phyloP scores from a whole-genome alignment of 1,140 invertebrate genomes.

The Bombus cullumanus region DNA sequence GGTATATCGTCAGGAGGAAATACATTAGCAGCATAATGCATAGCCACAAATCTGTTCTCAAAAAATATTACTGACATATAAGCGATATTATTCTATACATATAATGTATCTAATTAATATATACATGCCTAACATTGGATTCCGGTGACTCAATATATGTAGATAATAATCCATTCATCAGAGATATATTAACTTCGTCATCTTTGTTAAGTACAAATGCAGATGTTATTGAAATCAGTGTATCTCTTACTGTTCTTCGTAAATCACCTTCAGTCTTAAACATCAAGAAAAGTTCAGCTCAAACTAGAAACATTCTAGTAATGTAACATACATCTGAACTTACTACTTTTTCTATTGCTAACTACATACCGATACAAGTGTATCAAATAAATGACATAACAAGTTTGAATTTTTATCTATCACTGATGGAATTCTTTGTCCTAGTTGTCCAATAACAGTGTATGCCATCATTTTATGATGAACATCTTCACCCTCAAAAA shows the following conservation, averaged over 20 bases:
- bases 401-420: conserved; percentile 87
- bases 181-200: conserved; percentile 75
- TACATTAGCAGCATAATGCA: conserved; percentile 91
- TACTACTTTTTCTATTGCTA: not conserved
- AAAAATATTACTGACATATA: not conserved
- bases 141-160: conserved; percentile 77
- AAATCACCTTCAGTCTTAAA: conserved; percentile 83
- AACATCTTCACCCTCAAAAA: conserved; percentile 81
- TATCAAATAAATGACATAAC: conserved; percentile 87
- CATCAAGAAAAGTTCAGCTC: conserved; percentile 27
- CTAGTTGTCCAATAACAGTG: conserved; percentile 89
- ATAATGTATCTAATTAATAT: conserved; percentile 45
- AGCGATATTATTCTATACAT: conserved; percentile 84
- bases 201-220: conserved; percentile 81
- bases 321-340: not conserved
- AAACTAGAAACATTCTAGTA: conserved; percentile 28
- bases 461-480: conserved; percentile 88
- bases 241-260: conserved; percentile 84
- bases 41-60: conserved; percentile 87
- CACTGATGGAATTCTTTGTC: conserved; percentile 86
- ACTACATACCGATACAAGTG: conserved; percentile 84
- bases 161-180: conserved; percentile 84
- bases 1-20: conserved; percentile 92
- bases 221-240: conserved; percentile 84
- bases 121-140: conserved; percentile 72